Evolutionary conservation across 1,140 invertebrate species (phyloP).

Genomic region (Drosophila nebulosa): DNA sequence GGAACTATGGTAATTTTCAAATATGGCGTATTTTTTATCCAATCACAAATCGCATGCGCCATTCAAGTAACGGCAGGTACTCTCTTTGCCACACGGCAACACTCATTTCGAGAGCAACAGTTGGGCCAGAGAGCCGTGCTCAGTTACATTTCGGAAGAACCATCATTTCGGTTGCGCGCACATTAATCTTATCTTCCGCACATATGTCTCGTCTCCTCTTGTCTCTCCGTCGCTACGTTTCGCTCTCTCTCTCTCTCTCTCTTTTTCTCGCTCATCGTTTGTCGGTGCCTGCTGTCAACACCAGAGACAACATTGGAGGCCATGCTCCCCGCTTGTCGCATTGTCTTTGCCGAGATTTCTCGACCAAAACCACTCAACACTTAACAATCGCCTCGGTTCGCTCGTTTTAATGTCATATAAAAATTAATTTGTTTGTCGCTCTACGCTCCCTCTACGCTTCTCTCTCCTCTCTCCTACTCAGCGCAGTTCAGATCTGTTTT

Average conservation of each 20-base stretch:
- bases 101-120: conserved; percentile 68
- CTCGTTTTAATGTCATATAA: conserved; percentile 79
- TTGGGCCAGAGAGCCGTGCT: conserved; percentile 50
- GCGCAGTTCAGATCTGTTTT: conserved; percentile 9
- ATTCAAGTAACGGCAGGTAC: conserved; percentile 57
- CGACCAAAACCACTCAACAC: conserved; percentile 64
- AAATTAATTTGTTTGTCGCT: conserved; percentile 79
- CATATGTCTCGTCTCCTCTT: conserved; percentile 56
- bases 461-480: no score
- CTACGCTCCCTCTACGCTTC: conserved; percentile 4
- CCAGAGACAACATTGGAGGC: conserved; percentile 28
- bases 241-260: conserved; percentile 26
- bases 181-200: conserved; percentile 74
- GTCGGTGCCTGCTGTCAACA: conserved; percentile 35
- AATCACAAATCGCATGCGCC: conserved; percentile 80
- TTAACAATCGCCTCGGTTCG: conserved; percentile 65
- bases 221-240: background rate
- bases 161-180: conserved; percentile 16
- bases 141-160: background rate
- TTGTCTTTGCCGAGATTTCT: conserved; percentile 73
- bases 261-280: conserved; percentile 10
- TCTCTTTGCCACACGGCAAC: conserved; percentile 65
- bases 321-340: conserved; percentile 49
- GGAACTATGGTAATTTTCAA: conserved; percentile 70
- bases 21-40: conserved; percentile 80